These are phyloP conservation scores for Podarcis cretensis DNA, from an alignment of 2,113 vertebrate species.

Conservation along the genomic window DNA sequence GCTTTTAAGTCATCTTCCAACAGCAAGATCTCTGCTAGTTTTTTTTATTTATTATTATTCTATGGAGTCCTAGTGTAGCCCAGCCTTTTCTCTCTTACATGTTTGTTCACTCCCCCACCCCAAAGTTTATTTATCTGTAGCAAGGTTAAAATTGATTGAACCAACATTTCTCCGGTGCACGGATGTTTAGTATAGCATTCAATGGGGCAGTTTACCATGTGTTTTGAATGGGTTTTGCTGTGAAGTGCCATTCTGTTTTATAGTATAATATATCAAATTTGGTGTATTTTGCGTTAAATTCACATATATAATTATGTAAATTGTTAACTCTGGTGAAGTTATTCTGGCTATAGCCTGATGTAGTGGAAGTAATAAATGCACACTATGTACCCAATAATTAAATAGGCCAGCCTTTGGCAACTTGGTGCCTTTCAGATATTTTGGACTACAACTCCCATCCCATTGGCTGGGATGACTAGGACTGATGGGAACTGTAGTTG, in stretches of 20 bases:
- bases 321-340: conserved; percentile 43
- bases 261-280: conserved; percentile 51
- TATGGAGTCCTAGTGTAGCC: not conserved
- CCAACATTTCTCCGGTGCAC: not conserved
- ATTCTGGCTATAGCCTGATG: not conserved
- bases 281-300: conserved; percentile 1
- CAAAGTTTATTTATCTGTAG: not conserved
- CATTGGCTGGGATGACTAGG: no score
- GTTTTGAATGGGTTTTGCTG: conserved; percentile 16
- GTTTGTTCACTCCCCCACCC: no score
- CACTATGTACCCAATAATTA: not conserved
- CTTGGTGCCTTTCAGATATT: no score
- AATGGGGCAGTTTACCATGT: conserved; percentile 20
- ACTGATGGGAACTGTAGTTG: no score
- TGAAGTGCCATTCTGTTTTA: not conserved
- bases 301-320: conserved; percentile 31
- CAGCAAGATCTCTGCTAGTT: not conserved
- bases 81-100: not conserved
- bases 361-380: conserved; percentile 13
- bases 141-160: conserved; percentile 32
- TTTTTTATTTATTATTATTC: not conserved
- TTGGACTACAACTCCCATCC: no score
- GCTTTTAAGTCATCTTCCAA: not conserved
- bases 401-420: no score
- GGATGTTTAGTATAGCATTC: conserved; percentile 28